Percentiles rank a stretch among this genome's conserved stretches.
These are phyloP conservation scores for Drosophila sordidula DNA, from an alignment of 2,888 invertebrate genomes.

Conservation along the genomic window DNA sequence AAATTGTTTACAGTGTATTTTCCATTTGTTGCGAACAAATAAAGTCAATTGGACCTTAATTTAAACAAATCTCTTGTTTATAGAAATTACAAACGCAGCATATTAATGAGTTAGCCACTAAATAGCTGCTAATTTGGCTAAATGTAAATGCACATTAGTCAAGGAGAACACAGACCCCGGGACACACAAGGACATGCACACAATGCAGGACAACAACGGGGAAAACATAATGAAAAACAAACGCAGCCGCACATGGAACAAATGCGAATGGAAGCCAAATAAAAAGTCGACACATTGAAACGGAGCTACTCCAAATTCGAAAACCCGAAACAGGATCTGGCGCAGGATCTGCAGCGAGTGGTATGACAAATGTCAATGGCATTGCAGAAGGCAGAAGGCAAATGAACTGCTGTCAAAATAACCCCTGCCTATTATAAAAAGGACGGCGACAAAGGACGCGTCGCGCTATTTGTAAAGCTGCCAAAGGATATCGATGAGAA, in stretches of 20 bases:
- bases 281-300: conserved; percentile 65
- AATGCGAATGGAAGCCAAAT: conserved; percentile 56
- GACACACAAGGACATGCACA: conserved; percentile 33
- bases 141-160: conserved; percentile 72
- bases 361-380: conserved; percentile 64
- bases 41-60: not conserved
- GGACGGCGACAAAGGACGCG: conserved; percentile 69
- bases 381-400: conserved; percentile 67
- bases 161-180: conserved; percentile 34
- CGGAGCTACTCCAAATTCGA: conserved; percentile 31
- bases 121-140: conserved; percentile 64
- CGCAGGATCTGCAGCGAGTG: conserved; percentile 10
- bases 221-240: conserved; percentile 41
- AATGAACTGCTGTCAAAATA: conserved; percentile 81
- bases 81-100: not conserved
- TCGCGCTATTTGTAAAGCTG: conserved; percentile 70
- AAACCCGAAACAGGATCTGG: conserved; percentile 1
- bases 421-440: conserved; percentile 67
- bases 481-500: conserved; percentile 65
- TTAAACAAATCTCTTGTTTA: not conserved
- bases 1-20: too few relatives aligned
- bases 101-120: conserved; percentile 55
- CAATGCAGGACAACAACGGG: conserved; percentile 27
- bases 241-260: conserved; percentile 50
- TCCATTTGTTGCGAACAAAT: too few relatives aligned